A percentile compares a stretch with the other conserved stretches of the same genome.
phyloP scores from a whole-genome alignment of 2,797 vertebrate genomes.

The Coccyzus lansbergi region DNA sequence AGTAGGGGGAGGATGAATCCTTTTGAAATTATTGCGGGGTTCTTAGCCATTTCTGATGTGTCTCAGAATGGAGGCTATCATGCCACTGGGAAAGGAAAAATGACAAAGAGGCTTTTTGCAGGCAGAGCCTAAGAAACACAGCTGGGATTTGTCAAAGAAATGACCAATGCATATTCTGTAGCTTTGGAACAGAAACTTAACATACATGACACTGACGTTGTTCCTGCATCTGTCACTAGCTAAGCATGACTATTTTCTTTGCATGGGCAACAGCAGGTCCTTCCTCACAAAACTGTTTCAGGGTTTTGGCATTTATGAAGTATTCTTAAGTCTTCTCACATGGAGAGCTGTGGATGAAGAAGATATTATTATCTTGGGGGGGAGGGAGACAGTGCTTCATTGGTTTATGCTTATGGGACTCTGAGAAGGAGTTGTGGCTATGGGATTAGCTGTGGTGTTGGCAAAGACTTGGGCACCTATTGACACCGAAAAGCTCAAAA shows the following conservation, averaged over 20 bases:
- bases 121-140: neutral
- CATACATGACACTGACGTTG: neutral
- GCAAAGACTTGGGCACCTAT: neutral
- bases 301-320: neutral
- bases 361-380: neutral
- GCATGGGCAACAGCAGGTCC: neutral
- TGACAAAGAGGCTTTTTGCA: neutral
- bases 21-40: neutral
- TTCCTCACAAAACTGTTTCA: neutral
- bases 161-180: neutral
- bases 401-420: neutral
- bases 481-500: neutral
- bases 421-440: neutral
- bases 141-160: neutral
- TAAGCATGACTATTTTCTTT: neutral
- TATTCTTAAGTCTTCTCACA: neutral
- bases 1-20: neutral
- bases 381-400: neutral
- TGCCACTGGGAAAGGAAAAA: neutral
- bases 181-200: slow-evolving; percentile 1
- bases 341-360: neutral
- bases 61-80: neutral
- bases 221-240: neutral
- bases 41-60: neutral
- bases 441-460: neutral